These are phyloP conservation scores for Stenurella melanura DNA, from an alignment of 2,888 invertebrate genomes.

Conservation along the genomic window DNA sequence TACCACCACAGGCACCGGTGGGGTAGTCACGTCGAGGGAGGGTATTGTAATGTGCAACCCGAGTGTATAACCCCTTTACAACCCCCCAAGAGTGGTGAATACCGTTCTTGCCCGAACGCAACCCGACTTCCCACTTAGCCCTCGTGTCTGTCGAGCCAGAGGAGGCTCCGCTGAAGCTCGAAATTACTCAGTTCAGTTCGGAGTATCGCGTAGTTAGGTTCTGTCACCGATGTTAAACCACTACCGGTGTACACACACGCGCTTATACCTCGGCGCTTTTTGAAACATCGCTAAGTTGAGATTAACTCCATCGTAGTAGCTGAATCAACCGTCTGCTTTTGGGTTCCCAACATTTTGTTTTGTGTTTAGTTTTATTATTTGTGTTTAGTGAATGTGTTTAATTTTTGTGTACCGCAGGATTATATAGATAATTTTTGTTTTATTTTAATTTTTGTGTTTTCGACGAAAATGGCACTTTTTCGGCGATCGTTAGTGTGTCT, in stretches of 20 bases:
- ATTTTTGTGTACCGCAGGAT: constrained; percentile 44
- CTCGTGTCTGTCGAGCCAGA: constrained; percentile 51
- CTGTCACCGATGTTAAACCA: constrained; percentile 49
- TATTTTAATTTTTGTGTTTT: constrained; percentile 53
- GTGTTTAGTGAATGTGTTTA: constrained; percentile 50
- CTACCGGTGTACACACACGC: constrained; percentile 49
- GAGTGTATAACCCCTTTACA: constrained; percentile 65
- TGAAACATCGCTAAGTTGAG: constrained; percentile 5
- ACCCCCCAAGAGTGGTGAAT: constrained; percentile 59
- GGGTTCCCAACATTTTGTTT: constrained; percentile 32
- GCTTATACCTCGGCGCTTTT: constrained; percentile 43
- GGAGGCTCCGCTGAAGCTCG: constrained; percentile 39
- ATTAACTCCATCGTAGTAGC: constrained; percentile 9
- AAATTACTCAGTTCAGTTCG: constrained; percentile 63
- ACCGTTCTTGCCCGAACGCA: constrained; percentile 63
- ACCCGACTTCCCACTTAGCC: constrained; percentile 64
- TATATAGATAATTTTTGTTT: constrained; percentile 48
- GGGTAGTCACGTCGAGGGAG: constrained; percentile 57
- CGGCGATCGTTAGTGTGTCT: constrained; percentile 67
- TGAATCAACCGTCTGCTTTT: constrained; percentile 32
- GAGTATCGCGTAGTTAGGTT: constrained; percentile 51
- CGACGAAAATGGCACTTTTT: constrained; percentile 65
- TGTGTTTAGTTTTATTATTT: constrained; percentile 50
- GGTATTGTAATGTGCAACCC: constrained; percentile 66
- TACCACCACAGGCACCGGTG: constrained; percentile 57